Base-by-base conservation (phyloP, 1,140 invertebrate genomes). In the Callitettix versicolor region DNA sequence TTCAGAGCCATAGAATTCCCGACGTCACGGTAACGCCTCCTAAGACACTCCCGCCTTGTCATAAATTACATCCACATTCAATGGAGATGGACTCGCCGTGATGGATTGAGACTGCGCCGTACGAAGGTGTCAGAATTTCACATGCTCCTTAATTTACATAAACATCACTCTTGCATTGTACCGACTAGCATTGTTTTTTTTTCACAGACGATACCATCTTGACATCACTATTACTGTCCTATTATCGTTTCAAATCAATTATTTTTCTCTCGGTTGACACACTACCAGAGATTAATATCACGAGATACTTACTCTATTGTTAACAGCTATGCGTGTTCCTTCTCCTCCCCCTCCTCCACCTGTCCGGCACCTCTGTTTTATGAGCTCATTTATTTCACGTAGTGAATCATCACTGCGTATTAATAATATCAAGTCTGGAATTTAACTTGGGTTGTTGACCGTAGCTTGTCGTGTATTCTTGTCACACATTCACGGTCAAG, bases 1-100 rank as follows among this genome's bases (percentile, higher is more conserved):
- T 55, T 55, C 53, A 47, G 26, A 18, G 53, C 41, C 30, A 55
- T 44, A 53, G 52, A 53, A 44, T 30, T 49, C 33, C 47, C 47
- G 21, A 24, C 41, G 53, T 33, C 21, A 30, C 44, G 41, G 26
- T 21, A 24, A 42, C 52, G 52, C 26, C 42, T 41, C 14, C 12
- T 12, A n/a, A n/a, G n/a, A n/a, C n/a, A n/a, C 21, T 14, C 30
- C 30, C 34, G 17, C 21, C 49, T 17, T 38, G 49, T 38, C 49
- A 49, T 49, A 49, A 49, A 49, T 49, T 20, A 49, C 46, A 7
- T 22, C 5, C 22, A 22, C 18, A 30, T 46, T 49, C 21, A 49
- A 49, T 49, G 24, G 46, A 14, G 46, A 49, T 30, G 26, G 26
- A 30, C 26, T 30, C 26, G 26, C 26, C 46, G 46, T 49, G 46